These are phyloP conservation scores for Isurus oxyrinchus DNA, from an alignment of 2,113 vertebrate genomes.

Conservation along the genomic window DNA sequence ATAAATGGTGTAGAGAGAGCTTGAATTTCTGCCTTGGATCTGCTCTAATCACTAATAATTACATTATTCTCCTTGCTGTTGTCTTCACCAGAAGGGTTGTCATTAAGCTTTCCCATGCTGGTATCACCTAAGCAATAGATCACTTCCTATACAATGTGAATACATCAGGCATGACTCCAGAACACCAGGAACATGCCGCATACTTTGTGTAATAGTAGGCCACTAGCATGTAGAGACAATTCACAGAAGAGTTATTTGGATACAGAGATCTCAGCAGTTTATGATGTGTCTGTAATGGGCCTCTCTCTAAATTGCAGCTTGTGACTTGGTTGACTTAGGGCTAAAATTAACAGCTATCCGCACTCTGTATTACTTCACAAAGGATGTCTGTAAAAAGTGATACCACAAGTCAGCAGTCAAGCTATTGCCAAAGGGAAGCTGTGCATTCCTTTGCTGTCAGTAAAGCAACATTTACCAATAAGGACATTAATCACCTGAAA, in stretches of 20 bases:
- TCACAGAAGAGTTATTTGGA: neutral
- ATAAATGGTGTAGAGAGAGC: neutral
- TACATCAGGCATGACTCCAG: neutral
- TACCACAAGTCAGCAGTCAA: conserved; percentile 54
- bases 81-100: neutral
- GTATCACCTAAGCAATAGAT: neutral
- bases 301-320: neutral
- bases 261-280: neutral
- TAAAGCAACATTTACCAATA: conserved; percentile 54
- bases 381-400: conserved; percentile 46
- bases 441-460: conserved; percentile 50
- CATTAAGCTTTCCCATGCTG: neutral
- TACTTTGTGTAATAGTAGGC: neutral
- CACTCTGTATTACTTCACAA: conserved; percentile 42
- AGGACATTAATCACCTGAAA: conserved; percentile 47
- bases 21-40: neutral
- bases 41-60: neutral
- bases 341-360: conserved; percentile 58
- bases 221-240: neutral
- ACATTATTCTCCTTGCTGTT: neutral
- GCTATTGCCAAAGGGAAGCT: conserved; percentile 53
- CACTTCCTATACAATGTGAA: neutral
- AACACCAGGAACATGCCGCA: neutral
- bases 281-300: neutral
- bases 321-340: neutral